Conservation (phyloP, 53 echinoderm and acorn worm genomes). For the Luidia sarsii region DNA sequence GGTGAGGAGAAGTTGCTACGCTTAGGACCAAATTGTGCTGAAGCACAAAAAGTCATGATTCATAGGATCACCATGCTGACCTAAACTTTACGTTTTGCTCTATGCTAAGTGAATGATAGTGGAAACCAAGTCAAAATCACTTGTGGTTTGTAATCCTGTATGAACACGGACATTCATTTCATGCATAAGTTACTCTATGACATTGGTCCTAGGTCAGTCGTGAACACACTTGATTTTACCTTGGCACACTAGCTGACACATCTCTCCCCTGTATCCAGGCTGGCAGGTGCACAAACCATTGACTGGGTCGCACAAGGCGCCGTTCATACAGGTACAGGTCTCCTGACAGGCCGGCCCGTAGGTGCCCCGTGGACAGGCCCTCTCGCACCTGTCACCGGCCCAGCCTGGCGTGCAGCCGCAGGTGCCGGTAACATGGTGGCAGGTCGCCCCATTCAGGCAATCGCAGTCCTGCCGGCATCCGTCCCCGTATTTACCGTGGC, state of each 20-base stretch:
- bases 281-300: constrained; percentile 46
- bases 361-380: constrained; percentile 49
- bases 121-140: too few relatives aligned
- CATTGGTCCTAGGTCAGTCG: too few relatives aligned
- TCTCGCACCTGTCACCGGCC: constrained; percentile 46
- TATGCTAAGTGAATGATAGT: too few relatives aligned
- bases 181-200: too few relatives aligned
- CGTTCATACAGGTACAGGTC: constrained; percentile 56
- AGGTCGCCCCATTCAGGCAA: constrained; percentile 53
- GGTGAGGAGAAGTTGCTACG: too few relatives aligned
- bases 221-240: too few relatives aligned
- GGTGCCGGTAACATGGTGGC: constrained; percentile 49
- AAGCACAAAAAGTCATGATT: too few relatives aligned
- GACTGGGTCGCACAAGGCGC: constrained; percentile 32
- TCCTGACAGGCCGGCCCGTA: constrained; percentile 56
- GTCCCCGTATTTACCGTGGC: constrained; percentile 37
- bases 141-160: too few relatives aligned
- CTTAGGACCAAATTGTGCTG: too few relatives aligned
- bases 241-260: constrained; percentile 39
- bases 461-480: constrained; percentile 25
- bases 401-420: constrained; percentile 58
- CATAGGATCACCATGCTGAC: too few relatives aligned
- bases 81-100: too few relatives aligned
- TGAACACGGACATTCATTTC: too few relatives aligned
- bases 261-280: constrained; percentile 22